Percentiles rank a stretch among this genome's conserved stretches.
These are phyloP conservation scores for Candidula unifasciata DNA, from an alignment of 2,888 invertebrate species.

Conservation along the genomic window DNA sequence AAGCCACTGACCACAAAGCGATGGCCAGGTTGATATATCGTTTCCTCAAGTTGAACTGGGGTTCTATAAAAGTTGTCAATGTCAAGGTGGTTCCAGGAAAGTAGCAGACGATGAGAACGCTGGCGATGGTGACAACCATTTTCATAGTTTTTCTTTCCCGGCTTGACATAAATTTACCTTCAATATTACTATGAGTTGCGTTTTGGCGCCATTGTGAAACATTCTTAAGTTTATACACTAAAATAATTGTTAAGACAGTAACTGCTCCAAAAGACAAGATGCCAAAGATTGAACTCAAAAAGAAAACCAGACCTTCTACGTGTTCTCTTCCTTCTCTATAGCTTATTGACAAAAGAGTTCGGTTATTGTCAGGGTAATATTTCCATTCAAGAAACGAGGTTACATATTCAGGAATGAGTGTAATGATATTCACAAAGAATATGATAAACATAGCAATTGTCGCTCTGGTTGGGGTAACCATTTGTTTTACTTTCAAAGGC, in stretches of 20 bases:
- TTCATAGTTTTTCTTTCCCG: background rate
- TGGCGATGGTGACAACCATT: background rate
- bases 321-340: background rate
- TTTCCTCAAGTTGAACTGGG: background rate
- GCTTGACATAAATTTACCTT: background rate
- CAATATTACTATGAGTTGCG: background rate
- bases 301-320: background rate
- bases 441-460: background rate
- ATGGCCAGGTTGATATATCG: background rate
- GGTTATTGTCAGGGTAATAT: background rate
- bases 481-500: conserved; percentile 6
- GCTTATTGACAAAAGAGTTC: background rate
- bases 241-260: background rate
- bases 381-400: background rate
- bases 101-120: conserved; percentile 1
- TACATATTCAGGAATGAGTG: background rate
- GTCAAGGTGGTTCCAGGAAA: background rate
- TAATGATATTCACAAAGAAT: background rate
- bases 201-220: background rate
- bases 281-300: background rate
- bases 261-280: background rate
- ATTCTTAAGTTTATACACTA: background rate
- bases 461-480: background rate
- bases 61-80: background rate
- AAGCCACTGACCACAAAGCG: background rate